Percentiles rank a stretch among this genome's conserved stretches.
phyloP scores from a whole-genome alignment of 2,888 invertebrate species.

The Hypomecis atomaria region DNA sequence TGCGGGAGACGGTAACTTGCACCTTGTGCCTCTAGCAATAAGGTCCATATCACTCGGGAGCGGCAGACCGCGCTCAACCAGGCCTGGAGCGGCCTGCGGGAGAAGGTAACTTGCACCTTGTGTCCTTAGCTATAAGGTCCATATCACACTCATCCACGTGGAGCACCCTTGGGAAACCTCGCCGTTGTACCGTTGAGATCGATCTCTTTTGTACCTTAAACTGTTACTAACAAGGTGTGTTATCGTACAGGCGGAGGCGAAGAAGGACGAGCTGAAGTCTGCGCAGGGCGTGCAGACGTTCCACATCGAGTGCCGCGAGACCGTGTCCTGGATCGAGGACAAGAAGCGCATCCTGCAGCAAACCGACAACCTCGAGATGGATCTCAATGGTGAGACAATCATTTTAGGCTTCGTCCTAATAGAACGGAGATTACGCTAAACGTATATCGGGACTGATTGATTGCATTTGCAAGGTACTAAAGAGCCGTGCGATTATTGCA shows the following conservation, averaged over 20 bases:
- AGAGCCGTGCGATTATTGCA: too few relatives aligned
- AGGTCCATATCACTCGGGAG: conserved; percentile 96
- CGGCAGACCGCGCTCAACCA: conserved; percentile 95
- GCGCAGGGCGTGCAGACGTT: conserved; percentile 99
- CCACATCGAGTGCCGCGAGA: conserved; percentile 99
- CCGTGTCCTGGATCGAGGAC: conserved; percentile 99
- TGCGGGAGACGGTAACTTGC: conserved; percentile 89
- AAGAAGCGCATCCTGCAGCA: conserved; percentile 99
- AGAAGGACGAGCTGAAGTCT: conserved; percentile 97
- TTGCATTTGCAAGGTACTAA: too few relatives aligned
- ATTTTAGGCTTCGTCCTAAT: too few relatives aligned
- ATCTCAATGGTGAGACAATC: conserved; percentile 89
- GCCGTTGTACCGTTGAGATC: not conserved
- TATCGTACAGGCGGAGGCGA: conserved; percentile 90
- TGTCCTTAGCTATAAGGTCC: not conserved
- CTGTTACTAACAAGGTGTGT: not conserved
- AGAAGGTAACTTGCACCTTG: conserved; percentile 83
- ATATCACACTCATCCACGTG: not conserved
- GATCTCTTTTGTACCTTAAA: too few relatives aligned
- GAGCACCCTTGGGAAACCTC: not conserved
- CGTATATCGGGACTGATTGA: too few relatives aligned
- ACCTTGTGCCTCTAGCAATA: not conserved
- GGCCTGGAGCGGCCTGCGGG: conserved; percentile 94
- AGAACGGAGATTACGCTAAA: too few relatives aligned
- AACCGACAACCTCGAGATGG: conserved; percentile 99